Evolutionary conservation across 2,888 invertebrate species (phyloP), one percentile per base, ranked within the genome.

Genomic region (Pimpla rufipes): DNA sequence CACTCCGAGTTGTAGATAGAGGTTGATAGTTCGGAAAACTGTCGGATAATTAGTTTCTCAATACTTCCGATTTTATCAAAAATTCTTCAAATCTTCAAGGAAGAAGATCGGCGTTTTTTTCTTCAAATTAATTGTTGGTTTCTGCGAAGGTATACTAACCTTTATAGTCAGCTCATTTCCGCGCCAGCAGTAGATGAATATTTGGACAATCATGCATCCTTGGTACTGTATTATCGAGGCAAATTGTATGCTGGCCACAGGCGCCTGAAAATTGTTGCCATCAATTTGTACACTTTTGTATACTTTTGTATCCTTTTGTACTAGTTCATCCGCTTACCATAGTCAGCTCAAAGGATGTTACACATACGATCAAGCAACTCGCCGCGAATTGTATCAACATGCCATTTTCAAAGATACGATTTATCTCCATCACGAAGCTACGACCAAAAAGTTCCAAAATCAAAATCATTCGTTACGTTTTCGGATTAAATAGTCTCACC

Each of bases 161-260:
- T n/a, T n/a, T n/a, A n/a, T n/a, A n/a, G n/a, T 45, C 13, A 7
- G n/a, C 88, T 95, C 94, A 88, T 95, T 95, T 8, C 95, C 95
- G 87, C 94, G 95, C 92, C 94, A 95, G 89, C 95, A 95, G 89
- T 94, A 95, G 1, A 95, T 90, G 85, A 94, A 94, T 86, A 95
- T 91, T 90, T 95, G 94, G 8, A 94, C 93, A 18, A 95, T 91
- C 89, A 95, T 95, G 88, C 95, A 95, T 64, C 90, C 89, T 79
- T 94, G 94, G 90, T 95, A 95, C 13, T 95, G 91, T 0, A 93
- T 90, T 93, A 94, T 94, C 10, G 95, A 95, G 1, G 94, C 93
- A 80, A 95, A 94, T 89, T 94, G 94, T 59, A 94, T 88, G 87
- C 93, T 94, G 64, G 92, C 73, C 29, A 76, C 47, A 57, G 83